These are phyloP conservation scores for Diarsia rubi DNA, from an alignment of 2,888 invertebrate genomes.

Conservation along the genomic window DNA sequence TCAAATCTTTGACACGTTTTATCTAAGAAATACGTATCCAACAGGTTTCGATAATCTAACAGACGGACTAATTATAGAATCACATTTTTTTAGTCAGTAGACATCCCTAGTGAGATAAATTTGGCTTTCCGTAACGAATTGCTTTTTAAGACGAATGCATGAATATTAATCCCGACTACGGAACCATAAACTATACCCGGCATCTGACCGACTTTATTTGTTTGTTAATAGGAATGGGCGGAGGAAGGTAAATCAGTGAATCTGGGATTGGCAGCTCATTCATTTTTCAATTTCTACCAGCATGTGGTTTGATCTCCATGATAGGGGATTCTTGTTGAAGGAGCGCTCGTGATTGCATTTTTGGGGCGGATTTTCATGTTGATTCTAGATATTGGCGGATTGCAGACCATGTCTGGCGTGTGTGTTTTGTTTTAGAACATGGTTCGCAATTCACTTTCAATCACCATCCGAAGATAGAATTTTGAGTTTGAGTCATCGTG, in stretches of 20 bases:
- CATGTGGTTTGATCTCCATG: conserved; percentile 28
- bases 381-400: background rate
- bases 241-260: conserved; percentile 29
- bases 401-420: background rate
- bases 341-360: conserved; percentile 24
- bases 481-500: too few species aligned
- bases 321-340: conserved; percentile 15
- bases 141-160: background rate
- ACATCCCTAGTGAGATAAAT: too few species aligned
- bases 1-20: too few species aligned
- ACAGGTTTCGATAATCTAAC: too few species aligned
- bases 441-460: background rate
- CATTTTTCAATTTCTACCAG: conserved; percentile 48
- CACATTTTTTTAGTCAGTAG: too few species aligned
- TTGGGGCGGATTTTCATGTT: conserved; percentile 27
- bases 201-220: conserved; percentile 21
- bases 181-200: background rate
- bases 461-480: background rate
- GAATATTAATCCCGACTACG: background rate
- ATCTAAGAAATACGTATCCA: too few species aligned
- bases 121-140: too few species aligned
- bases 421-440: background rate
- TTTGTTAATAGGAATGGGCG: conserved; percentile 28
- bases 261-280: conserved; percentile 57
- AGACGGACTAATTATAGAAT: too few species aligned